A percentile compares a stretch with the other conserved stretches of the same genome.
Conservation (phyloP, 2,113 vertebrate genomes). For the Saccopteryx leptura region DNA sequence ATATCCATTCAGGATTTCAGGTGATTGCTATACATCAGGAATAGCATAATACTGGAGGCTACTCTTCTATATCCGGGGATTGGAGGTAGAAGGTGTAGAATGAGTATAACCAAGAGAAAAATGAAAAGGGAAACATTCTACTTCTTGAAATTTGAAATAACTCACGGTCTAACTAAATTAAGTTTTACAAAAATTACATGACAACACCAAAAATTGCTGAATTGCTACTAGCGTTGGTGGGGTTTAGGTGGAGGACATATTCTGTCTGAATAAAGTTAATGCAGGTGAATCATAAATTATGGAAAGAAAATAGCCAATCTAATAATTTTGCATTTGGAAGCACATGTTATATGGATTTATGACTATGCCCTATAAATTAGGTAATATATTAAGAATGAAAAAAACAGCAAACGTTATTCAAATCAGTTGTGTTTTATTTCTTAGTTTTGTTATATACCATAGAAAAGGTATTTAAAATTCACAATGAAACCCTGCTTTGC, state of each 20-base stretch:
- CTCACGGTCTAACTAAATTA: not conserved
- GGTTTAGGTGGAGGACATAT: not conserved
- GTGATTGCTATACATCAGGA: not conserved
- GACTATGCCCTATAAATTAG: conserved; percentile 76
- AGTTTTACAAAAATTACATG: not conserved
- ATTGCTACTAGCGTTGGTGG: not conserved
- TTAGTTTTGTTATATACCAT: conserved; percentile 61
- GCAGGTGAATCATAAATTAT: conserved; percentile 76
- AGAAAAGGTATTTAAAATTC: conserved; percentile 82
- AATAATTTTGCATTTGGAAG: conserved; percentile 79
- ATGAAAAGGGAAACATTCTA: not conserved
- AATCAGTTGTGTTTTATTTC: conserved; percentile 77
- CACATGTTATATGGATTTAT: conserved; percentile 81
- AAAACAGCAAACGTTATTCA: conserved; percentile 76
- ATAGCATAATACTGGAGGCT: rapidly evolving
- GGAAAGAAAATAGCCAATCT: conserved; percentile 64
- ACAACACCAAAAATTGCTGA: not conserved
- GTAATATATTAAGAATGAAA: conserved; percentile 74
- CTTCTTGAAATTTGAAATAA: not conserved
- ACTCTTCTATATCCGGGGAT: not conserved
- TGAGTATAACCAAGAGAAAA: not conserved
- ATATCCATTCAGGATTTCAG: not conserved
- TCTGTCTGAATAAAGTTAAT: conserved; percentile 68
- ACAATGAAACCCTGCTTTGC: conserved; percentile 68
- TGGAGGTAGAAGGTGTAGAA: not conserved